These are phyloP conservation scores for Zosterops lateralis DNA, from an alignment of 2,113 vertebrate species.

Conservation along the genomic window DNA sequence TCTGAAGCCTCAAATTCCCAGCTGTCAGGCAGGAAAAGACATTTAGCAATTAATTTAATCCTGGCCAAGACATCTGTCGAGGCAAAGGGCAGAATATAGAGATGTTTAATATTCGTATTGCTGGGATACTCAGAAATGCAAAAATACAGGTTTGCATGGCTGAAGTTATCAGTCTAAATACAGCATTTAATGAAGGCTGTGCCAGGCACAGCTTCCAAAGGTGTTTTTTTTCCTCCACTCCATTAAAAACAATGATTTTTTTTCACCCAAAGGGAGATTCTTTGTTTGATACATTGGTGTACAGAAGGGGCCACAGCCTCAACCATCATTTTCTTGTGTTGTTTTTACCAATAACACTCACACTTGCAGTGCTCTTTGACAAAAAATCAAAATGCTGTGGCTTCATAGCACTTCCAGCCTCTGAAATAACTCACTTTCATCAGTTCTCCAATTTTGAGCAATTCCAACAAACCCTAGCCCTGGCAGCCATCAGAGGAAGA, in stretches of 20 bases:
- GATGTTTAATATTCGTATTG: neutral
- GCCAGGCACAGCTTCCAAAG: neutral
- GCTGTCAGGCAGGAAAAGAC: conserved; percentile 38
- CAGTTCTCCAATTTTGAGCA: neutral
- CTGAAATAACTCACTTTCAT: neutral
- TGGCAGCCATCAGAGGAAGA: neutral
- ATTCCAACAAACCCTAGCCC: neutral
- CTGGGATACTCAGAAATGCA: neutral
- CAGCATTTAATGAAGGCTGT: neutral
- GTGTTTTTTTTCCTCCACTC: neutral
- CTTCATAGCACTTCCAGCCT: neutral
- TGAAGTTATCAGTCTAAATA: neutral
- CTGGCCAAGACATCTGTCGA: conserved; percentile 15
- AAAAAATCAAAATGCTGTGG: neutral
- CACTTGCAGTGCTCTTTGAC: neutral
- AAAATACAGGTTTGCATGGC: neutral
- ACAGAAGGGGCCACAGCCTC: neutral
- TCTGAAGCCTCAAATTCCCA: conserved; percentile 45
- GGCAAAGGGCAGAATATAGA: neutral
- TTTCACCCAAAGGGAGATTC: neutral
- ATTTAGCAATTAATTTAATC: conserved; percentile 66
- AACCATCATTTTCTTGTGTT: neutral
- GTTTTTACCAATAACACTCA: neutral
- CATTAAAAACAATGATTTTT: accelerated
- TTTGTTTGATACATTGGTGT: neutral